Percentiles rank a stretch among this genome's conserved stretches.
Conservation (phyloP, 2,113 vertebrate genomes). For the Vulpes vulpes region DNA sequence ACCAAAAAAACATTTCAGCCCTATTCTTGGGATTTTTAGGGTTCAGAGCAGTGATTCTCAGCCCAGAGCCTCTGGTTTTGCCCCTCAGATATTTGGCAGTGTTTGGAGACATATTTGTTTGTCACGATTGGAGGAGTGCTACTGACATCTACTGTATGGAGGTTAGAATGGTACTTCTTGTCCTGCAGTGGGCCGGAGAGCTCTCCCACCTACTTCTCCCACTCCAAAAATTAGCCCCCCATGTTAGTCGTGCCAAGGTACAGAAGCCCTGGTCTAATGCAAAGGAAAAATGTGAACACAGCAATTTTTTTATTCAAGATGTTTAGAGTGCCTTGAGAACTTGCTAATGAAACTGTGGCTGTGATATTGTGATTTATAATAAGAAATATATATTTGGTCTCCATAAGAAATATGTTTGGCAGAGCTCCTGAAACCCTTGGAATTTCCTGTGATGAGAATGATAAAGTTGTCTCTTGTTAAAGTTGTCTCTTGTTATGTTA, state of each 20-base stretch:
- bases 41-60: background rate
- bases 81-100: background rate
- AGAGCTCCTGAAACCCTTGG: background rate
- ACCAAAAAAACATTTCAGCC: background rate
- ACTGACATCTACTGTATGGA: background rate
- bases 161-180: background rate
- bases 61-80: background rate
- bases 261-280: background rate
- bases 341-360: background rate
- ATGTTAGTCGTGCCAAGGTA: background rate
- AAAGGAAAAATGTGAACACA: background rate
- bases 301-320: conserved; percentile 43
- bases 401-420: background rate
- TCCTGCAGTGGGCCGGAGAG: background rate
- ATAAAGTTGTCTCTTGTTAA: background rate
- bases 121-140: background rate
- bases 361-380: background rate
- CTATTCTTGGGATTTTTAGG: background rate
- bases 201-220: background rate
- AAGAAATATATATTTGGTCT: background rate
- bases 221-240: background rate
- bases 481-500: background rate
- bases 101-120: background rate
- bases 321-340: background rate
- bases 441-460: background rate